Percentiles rank a stretch among this genome's conserved stretches.
Conservation (phyloP, 1,140 invertebrate genomes). For the Macrocentrus cingulum region DNA sequence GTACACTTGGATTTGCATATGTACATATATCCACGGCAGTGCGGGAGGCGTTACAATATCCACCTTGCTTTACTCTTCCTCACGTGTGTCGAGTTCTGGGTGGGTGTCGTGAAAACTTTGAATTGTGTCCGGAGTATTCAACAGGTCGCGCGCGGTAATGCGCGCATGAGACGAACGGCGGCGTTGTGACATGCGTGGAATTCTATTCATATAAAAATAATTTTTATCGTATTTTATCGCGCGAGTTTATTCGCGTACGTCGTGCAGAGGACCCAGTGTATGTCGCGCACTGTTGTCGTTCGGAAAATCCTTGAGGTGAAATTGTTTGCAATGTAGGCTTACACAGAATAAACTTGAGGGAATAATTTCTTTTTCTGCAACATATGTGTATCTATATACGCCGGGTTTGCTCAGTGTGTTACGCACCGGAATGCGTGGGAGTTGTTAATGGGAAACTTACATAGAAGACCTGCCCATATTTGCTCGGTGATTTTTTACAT, state of each 20-base stretch:
- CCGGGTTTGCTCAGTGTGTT: slow-evolving; percentile 17
- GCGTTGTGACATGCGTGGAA: no score
- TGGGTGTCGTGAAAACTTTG: slow-evolving; percentile 13
- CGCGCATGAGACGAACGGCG: neutral
- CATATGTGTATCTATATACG: slow-evolving; percentile 1
- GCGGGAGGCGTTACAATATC: slow-evolving; percentile 17
- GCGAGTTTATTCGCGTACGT: neutral
- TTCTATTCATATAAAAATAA: neutral
- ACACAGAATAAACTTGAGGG: slow-evolving; percentile 14
- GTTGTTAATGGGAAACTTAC: slow-evolving; percentile 32
- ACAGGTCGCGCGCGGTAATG: slow-evolving; percentile 20
- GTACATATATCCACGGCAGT: slow-evolving; percentile 19
- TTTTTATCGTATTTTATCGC: neutral
- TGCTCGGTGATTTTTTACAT: slow-evolving; percentile 27
- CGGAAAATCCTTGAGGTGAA: slow-evolving; percentile 11
- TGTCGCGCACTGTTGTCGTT: slow-evolving; percentile 4
- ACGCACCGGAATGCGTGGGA: slow-evolving; percentile 28
- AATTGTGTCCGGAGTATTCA: slow-evolving; percentile 14
- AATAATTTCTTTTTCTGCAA: slow-evolving; percentile 11
- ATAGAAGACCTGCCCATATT: slow-evolving; percentile 33
- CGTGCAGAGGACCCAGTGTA: neutral
- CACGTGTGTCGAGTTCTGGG: slow-evolving; percentile 13
- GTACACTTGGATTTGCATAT: slow-evolving; percentile 27
- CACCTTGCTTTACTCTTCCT: slow-evolving; percentile 1
- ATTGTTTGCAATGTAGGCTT: slow-evolving; percentile 11